phyloP scores from a whole-genome alignment of 2,797 vertebrate species.

The Molossus molossus region DNA sequence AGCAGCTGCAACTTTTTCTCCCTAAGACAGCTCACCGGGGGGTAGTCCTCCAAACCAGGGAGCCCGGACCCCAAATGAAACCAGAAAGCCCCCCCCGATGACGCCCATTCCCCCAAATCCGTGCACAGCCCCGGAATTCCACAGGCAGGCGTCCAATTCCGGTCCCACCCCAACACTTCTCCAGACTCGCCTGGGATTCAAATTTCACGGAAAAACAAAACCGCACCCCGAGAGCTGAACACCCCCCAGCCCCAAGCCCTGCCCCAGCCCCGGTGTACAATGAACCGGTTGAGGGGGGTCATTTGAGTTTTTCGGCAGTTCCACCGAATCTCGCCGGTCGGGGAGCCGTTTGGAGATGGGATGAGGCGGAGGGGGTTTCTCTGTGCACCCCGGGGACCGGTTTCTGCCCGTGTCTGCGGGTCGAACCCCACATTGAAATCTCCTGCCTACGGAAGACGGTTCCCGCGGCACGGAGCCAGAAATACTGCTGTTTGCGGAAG shows the following conservation, averaged over 20 bases:
- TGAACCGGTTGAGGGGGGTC: accelerated
- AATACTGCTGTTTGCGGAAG: background rate
- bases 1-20: too few species aligned
- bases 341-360: too few species aligned
- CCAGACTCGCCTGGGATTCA: background rate
- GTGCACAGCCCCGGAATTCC: too few species aligned
- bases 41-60: accelerated
- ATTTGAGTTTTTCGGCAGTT: background rate
- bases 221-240: too few species aligned
- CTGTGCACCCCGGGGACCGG: too few species aligned
- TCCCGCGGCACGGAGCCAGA: background rate
- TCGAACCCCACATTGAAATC: too few species aligned
- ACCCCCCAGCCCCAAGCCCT: too few species aligned
- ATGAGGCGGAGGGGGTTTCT: too few species aligned
- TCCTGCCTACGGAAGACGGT: background rate
- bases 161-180: background rate
- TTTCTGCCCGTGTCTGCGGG: background rate
- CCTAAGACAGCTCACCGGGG: accelerated
- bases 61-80: background rate
- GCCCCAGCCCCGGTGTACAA: background rate
- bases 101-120: background rate
- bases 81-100: background rate
- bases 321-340: background rate
- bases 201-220: background rate
- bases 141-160: background rate